phyloP scores from a whole-genome alignment of 1,140 invertebrate genomes.

The Pogonognathellus flavescens region DNA sequence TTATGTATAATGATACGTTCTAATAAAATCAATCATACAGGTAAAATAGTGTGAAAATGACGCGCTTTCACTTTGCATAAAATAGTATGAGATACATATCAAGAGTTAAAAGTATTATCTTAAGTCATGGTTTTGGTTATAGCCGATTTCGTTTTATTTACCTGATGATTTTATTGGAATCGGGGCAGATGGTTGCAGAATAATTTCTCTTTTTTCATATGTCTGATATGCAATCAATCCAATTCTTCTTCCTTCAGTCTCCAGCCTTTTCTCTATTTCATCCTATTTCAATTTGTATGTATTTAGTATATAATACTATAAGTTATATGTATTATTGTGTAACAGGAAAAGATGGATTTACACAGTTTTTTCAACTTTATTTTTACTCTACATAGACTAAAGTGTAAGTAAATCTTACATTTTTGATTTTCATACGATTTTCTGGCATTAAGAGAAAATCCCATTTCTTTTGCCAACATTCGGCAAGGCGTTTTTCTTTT shows the following conservation, averaged over 20 bases:
- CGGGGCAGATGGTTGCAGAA: conserved; percentile 9
- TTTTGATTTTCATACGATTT: conserved; percentile 8
- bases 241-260: neutral
- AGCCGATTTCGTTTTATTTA: too few relatives aligned
- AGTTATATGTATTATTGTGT: too few relatives aligned
- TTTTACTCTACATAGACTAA: neutral
- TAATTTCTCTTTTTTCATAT: conserved; percentile 31
- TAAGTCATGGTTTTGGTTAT: neutral
- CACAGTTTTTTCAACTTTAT: neutral
- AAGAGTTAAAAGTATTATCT: neutral
- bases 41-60: too few relatives aligned
- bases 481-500: conserved; percentile 50
- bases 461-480: conserved; percentile 59
- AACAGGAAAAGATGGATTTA: neutral
- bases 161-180: conserved; percentile 52
- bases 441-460: conserved; percentile 39
- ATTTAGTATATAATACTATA: too few relatives aligned
- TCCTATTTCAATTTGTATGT: neutral
- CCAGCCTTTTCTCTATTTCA: neutral
- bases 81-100: too few relatives aligned
- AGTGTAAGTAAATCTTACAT: neutral
- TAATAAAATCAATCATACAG: too few relatives aligned
- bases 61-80: too few relatives aligned
- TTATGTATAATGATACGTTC: too few relatives aligned
- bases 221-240: neutral